Conservation (phyloP, 2,888 invertebrate species). For the Strigamia maritima region DNA sequence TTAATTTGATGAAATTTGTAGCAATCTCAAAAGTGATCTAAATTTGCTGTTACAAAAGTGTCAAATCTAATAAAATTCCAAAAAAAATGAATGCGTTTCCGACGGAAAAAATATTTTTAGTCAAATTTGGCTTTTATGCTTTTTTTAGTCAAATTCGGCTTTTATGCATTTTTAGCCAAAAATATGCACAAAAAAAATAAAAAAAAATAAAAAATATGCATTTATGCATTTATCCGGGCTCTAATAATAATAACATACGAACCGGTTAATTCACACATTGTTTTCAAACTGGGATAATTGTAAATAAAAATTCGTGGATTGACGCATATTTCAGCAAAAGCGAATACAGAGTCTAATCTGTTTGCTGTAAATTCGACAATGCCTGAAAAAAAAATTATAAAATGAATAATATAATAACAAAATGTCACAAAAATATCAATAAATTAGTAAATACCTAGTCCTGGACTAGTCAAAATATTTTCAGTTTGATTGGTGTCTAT, state of each 20-base stretch:
- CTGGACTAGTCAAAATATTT: background rate
- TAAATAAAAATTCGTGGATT: slow-evolving; percentile 3
- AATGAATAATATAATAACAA: background rate
- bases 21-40: no score
- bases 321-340: background rate
- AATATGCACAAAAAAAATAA: no score
- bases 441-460: no score
- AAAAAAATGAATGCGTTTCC: background rate
- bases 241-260: no score
- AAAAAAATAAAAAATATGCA: background rate
- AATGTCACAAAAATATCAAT: background rate
- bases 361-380: background rate
- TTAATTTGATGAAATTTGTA: no score
- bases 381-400: background rate
- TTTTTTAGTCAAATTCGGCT: no score
- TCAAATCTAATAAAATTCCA: no score
- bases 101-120: no score
- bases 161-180: no score
- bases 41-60: no score
- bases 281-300: background rate
- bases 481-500: background rate
- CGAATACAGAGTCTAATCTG: background rate
- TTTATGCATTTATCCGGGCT: no score
- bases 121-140: no score
- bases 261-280: slow-evolving; percentile 26